phyloP scores from a whole-genome alignment of 1,140 invertebrate species.

The Dysdera silvatica region DNA sequence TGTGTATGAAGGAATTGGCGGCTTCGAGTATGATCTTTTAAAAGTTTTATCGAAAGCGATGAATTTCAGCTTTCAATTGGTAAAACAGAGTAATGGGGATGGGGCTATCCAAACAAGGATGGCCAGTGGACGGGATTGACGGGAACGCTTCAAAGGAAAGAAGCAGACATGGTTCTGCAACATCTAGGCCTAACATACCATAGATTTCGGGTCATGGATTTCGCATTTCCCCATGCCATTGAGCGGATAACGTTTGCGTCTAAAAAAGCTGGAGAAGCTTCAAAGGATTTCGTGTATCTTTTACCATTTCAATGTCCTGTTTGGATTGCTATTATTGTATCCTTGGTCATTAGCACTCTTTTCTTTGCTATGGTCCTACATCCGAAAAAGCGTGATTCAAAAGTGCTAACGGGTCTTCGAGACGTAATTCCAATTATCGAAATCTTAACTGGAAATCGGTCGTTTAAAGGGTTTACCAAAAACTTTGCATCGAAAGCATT shows the following conservation, averaged over 20 bases:
- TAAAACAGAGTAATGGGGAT: background rate
- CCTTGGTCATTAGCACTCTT: too few relatives aligned
- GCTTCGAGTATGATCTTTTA: slow-evolving; percentile 2
- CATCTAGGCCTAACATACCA: background rate
- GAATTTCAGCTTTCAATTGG: background rate
- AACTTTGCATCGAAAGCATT: too few relatives aligned
- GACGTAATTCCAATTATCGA: too few relatives aligned
- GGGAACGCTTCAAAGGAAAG: background rate
- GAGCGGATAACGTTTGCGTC: background rate
- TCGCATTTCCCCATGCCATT: background rate
- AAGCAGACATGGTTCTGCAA: slow-evolving; percentile 3
- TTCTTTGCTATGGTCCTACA: too few relatives aligned
- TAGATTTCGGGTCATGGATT: background rate
- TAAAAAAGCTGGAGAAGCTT: background rate
- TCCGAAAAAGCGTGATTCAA: too few relatives aligned
- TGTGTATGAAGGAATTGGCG: too few relatives aligned
- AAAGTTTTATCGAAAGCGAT: background rate
- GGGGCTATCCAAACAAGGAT: background rate
- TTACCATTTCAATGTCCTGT: background rate
- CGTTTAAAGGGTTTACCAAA: too few relatives aligned
- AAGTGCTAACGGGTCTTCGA: too few relatives aligned
- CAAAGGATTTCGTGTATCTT: background rate
- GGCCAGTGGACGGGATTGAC: slow-evolving; percentile 5
- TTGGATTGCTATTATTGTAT: background rate
- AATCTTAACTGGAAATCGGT: too few relatives aligned